Percentiles rank a stretch among this genome's conserved stretches.
These are phyloP conservation scores for Chromis chromis DNA, from an alignment of 2,797 vertebrate species.

Conservation along the genomic window DNA sequence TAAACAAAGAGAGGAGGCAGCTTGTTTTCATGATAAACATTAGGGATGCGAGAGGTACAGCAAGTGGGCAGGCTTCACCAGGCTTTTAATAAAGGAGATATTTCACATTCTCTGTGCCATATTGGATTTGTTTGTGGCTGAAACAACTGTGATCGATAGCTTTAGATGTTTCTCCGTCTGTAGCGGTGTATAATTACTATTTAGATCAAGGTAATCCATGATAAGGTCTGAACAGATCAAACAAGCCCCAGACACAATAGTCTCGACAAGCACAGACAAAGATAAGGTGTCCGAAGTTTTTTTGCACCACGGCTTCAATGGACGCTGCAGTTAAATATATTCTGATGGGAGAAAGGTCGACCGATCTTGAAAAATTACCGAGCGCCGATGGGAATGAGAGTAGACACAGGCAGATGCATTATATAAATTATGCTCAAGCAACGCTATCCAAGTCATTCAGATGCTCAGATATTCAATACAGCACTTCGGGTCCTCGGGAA, in stretches of 20 bases:
- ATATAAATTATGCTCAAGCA: constrained; percentile 83
- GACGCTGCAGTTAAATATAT: constrained; percentile 52
- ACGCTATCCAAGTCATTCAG: constrained; percentile 71
- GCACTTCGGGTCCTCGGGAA: constrained; percentile 80
- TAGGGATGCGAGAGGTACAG: constrained; percentile 30
- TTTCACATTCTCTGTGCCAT: constrained; percentile 37
- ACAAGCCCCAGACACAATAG: constrained; percentile 11
- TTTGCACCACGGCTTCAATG: constrained; percentile 22
- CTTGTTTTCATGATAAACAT: constrained; percentile 48
- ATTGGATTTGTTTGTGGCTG: constrained; percentile 30
- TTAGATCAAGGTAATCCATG: constrained; percentile 49
- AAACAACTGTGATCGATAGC: constrained; percentile 49
- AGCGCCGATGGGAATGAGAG: constrained; percentile 55
- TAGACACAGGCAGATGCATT: constrained; percentile 64
- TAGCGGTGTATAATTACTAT: constrained; percentile 42
- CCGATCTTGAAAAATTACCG: constrained; percentile 60
- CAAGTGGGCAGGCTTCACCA: constrained; percentile 35
- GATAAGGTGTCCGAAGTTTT: constrained; percentile 22
- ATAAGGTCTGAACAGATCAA: constrained; percentile 42
- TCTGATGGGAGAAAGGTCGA: constrained; percentile 49
- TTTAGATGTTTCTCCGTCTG: constrained; percentile 47
- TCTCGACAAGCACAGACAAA: constrained; percentile 24
- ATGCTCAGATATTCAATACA: constrained; percentile 84
- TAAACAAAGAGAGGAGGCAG: constrained; percentile 30
- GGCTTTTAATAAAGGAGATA: constrained; percentile 31